Percentiles rank a stretch among this genome's conserved stretches.
Evolutionary conservation across 2,797 vertebrate genomes (phyloP).

Genomic region (Tragelaphus oryx): DNA sequence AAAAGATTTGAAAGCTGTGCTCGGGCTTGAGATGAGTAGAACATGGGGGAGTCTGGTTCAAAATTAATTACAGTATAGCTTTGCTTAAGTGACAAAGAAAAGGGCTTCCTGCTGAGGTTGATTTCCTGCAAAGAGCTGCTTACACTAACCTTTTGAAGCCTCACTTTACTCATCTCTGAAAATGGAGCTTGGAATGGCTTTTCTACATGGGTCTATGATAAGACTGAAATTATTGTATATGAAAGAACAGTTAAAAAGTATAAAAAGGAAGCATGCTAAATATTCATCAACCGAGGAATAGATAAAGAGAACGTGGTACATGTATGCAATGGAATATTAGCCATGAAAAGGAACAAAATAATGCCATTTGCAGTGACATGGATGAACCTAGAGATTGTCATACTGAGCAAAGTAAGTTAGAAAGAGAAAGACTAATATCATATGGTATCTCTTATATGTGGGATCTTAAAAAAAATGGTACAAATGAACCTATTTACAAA

Average conservation of each 20-base stretch:
- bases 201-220: not conserved
- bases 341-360: not conserved
- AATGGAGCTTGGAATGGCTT: not conserved
- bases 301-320: not conserved
- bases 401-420: not conserved
- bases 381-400: not conserved
- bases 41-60: not conserved
- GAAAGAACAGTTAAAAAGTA: not conserved
- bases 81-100: not conserved
- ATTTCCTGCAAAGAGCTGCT: not conserved
- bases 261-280: not conserved
- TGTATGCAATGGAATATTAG: not conserved
- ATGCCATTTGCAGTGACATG: not conserved
- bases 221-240: not conserved
- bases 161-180: slow-evolving; percentile 14
- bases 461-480: not conserved
- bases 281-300: not conserved
- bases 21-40: not conserved
- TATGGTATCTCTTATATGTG: not conserved
- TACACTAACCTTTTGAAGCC: not conserved
- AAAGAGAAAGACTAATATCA: not conserved
- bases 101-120: not conserved
- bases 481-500: not conserved
- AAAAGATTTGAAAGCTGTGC: not conserved
- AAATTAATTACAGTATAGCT: not conserved